Percentiles rank a stretch among this genome's conserved stretches.
phyloP scores from a whole-genome alignment of 2,113 vertebrate genomes.

The Phalacrocorax brasilianus region DNA sequence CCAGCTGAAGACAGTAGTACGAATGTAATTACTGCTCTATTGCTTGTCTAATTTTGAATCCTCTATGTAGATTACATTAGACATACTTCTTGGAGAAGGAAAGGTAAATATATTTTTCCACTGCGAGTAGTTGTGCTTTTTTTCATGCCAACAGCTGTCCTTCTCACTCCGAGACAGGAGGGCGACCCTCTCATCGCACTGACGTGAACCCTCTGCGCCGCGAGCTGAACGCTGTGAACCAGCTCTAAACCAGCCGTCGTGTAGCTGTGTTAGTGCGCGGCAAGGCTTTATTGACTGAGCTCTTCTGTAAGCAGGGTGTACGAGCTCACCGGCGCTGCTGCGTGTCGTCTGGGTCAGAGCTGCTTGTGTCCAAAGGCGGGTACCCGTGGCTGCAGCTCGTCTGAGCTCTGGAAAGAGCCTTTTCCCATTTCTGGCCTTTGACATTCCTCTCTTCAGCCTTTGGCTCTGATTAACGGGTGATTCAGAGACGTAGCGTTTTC shows the following conservation, averaged over 20 bases:
- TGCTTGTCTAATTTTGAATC: slow-evolving; percentile 58
- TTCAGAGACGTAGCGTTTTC: not conserved
- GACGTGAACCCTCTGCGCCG: accelerated
- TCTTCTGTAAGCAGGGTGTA: not conserved
- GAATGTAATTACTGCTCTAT: slow-evolving; percentile 66
- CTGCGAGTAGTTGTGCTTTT: not conserved
- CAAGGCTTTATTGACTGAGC: not conserved
- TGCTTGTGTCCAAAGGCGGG: accelerated
- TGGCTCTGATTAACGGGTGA: not conserved
- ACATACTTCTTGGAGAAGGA: slow-evolving; percentile 32
- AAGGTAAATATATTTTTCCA: slow-evolving; percentile 29
- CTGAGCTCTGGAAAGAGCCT: not conserved
- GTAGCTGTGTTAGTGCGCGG: accelerated
- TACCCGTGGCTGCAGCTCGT: accelerated
- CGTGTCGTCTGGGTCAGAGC: not conserved
- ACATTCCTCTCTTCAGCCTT: not conserved
- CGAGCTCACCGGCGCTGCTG: not conserved
- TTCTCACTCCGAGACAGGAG: accelerated
- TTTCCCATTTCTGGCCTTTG: not conserved
- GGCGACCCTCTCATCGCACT: not conserved
- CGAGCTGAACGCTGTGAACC: not conserved
- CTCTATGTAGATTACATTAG: not conserved
- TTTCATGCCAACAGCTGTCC: not conserved
- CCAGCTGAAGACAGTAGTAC: slow-evolving; percentile 43
- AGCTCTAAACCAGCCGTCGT: accelerated